Evolutionary conservation across 2,888 invertebrate species (phyloP), one percentile per base, ranked within the genome.

Genomic region (Elegia similella): DNA sequence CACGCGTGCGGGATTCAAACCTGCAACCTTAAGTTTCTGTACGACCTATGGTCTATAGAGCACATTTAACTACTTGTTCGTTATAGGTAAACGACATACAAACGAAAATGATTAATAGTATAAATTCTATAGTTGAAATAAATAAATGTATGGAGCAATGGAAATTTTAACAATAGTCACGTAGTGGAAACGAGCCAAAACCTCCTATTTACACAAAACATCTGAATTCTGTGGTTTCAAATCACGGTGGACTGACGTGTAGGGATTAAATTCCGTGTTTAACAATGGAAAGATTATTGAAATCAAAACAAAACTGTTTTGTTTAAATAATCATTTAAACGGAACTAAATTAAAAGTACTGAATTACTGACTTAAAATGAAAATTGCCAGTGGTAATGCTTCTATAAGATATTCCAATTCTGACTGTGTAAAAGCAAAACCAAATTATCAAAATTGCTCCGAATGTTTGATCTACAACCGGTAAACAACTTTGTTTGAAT

Each of bases 101-200:
- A 32, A 15, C 3, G 15, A 50, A n/a, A 13, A 34, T 15, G 8
- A 32, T 13, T 13, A 50, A 34, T 15, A 32, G 13, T 2, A 15
- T 32, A 15, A 16, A 10, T 52, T 38, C 12, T 42, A 47, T 38
- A 52, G 12, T 34, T 52, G 16, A 17, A 38, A 42, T 5, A 5
- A 42, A 16, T 10, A 23, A 42, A 38, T 52, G 34, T 10, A 16
- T 52, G 34, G 34, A 54, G 30, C 32, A 30, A 15, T 54, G 44
- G 44, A 46, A 54, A 46, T 56, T 42, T 63, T 66, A 67, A 73
- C 73, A 72, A 72, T 70, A 68, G 67, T 64, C 64, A 66, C 59
- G 67, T 52, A 44, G 58, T 74, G 75, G 75, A 73, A 59, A 30
- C 10, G 6, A 53, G 73, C 74, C 75, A 74, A 73, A 57, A 55